Percentiles rank a stretch among this genome's conserved stretches.
Evolutionary conservation across 2,888 invertebrate species (phyloP).

Genomic region (Apeira syringaria): DNA sequence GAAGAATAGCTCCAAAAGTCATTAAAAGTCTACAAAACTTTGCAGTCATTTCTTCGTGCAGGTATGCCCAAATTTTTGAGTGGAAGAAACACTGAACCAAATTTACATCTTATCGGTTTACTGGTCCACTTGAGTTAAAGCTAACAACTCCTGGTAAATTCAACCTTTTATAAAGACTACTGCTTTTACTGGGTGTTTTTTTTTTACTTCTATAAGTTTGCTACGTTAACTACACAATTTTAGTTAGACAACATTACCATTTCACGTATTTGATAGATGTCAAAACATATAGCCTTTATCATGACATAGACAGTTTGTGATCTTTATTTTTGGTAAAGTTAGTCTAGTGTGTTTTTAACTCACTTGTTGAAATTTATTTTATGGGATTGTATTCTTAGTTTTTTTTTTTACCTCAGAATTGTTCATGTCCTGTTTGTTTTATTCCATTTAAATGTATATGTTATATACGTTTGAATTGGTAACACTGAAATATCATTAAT

Average conservation of each 20-base stretch:
- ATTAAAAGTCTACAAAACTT: too few species aligned
- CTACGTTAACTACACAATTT: constrained; percentile 1
- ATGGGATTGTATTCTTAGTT: too few species aligned
- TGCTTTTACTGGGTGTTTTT: constrained; percentile 25
- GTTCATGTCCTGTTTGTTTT: too few species aligned
- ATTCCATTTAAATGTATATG: too few species aligned
- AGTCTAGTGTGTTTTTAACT: too few species aligned
- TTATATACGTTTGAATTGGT: too few species aligned
- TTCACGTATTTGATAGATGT: constrained; percentile 9
- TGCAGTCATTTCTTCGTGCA: constrained; percentile 1
- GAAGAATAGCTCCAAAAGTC: too few species aligned
- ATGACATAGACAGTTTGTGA: not conserved
- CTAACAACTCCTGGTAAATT: constrained; percentile 49
- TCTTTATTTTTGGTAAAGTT: too few species aligned
- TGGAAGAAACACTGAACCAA: constrained; percentile 40
- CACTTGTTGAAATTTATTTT: too few species aligned
- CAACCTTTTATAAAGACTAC: constrained; percentile 47
- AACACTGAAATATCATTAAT: too few species aligned
- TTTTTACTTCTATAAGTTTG: constrained; percentile 9
- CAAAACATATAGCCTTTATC: not conserved
- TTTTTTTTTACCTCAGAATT: too few species aligned
- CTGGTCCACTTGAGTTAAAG: constrained; percentile 36
- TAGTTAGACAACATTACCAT: constrained; percentile 25
- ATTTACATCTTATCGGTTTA: constrained; percentile 69
- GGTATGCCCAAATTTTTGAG: constrained; percentile 12